Base-by-base conservation (phyloP, 2,797 vertebrate genomes). In the Onychomys arenicola region DNA sequence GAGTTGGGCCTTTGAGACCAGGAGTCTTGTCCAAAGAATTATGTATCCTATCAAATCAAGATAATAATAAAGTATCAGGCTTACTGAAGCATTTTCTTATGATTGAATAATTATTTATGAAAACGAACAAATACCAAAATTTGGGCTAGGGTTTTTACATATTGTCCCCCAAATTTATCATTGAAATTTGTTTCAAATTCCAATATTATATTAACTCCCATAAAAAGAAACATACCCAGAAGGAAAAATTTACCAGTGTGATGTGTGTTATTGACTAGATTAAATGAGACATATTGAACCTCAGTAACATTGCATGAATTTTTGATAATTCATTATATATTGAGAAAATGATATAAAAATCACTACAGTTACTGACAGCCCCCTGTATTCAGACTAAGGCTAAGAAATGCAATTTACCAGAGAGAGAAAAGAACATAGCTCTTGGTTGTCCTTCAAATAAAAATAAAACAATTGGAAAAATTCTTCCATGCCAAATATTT, bases 381-480 rank as follows among this genome's bases (percentile, higher is more conserved):
- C 12, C 12, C 40, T 67, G 2, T 69, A 10, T 90, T 88, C 65
- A 86, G 67, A 92, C 17, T 55, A 88, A 96, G 37, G 19, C 10
- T 76, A 96, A 75, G 0, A 90, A 69, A 61, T 95, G 65, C 65
- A 57, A 46, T 78, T 88, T 85, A 4, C 13, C 11, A 61, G 0
- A 11, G 21, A 34, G 8, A 97, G 63, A 94, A 67, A 7, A 76
- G 21, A 95, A 6, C 1, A 69, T 95, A 59, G 80, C 25, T 89
- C 52, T 92, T 95, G 17, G 55, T 57, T 91, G 34, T 80, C 34
- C n/a, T 86, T 95, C 78, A 96, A 63, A 67, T 27, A 91, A 40
- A 91, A 46, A 63, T 65, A 4, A 27, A 94, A 59, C 65, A 34
- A 69, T 34, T 83, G 73, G 77, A 63, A 85, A 96, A 61, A 61